Conservation (phyloP, 2,113 vertebrate species). For the Nothobranchius kuhntae region DNA sequence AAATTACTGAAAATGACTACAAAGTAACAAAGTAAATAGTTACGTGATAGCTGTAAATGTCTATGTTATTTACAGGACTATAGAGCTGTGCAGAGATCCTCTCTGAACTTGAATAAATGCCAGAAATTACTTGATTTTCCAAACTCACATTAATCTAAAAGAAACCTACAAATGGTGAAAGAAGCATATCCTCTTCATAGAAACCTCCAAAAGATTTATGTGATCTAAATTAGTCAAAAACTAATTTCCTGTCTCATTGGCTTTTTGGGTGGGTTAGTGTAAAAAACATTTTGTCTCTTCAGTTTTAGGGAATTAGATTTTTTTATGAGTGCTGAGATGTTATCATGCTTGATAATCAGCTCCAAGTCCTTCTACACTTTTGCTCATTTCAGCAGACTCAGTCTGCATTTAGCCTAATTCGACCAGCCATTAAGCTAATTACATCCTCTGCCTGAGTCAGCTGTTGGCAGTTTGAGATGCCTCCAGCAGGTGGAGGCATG, state of each 20-base stretch:
- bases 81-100: too few relatives aligned
- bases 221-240: not conserved
- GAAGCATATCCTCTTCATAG: too few relatives aligned
- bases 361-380: constrained; percentile 40
- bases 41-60: too few relatives aligned
- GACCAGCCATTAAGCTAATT: constrained; percentile 64
- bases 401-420: constrained; percentile 57
- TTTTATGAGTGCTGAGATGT: constrained; percentile 48
- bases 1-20: too few relatives aligned
- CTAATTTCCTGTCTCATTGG: not conserved
- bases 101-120: too few relatives aligned
- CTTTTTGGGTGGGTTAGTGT: constrained; percentile 6
- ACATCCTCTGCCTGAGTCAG: constrained; percentile 35
- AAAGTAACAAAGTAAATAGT: too few relatives aligned
- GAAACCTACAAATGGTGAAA: too few relatives aligned
- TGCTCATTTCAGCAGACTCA: constrained; percentile 50
- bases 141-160: too few relatives aligned
- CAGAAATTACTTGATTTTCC: too few relatives aligned
- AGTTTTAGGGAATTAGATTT: constrained; percentile 40
- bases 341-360: constrained; percentile 52
- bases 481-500: constrained; percentile 66
- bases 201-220: too few relatives aligned
- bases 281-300: constrained; percentile 20
- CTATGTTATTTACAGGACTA: too few relatives aligned
- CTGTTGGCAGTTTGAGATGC: not conserved